Conservation (phyloP, 2,113 vertebrate species). For the Nerophis ophidion region DNA sequence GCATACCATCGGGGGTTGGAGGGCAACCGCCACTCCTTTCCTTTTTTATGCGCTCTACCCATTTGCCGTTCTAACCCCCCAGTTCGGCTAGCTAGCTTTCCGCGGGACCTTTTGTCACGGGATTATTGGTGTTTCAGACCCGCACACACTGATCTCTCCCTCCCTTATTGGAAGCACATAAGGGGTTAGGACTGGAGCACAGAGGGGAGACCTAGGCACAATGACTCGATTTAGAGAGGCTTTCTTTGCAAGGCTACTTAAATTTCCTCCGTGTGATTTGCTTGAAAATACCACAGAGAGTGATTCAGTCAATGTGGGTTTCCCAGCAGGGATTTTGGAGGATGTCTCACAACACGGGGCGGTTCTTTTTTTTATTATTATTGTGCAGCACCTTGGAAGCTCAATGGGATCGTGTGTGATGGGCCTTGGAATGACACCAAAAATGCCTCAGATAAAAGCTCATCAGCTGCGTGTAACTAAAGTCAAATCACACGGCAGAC, state of each 20-base stretch:
- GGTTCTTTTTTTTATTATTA: background rate
- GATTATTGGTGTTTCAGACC: constrained; percentile 64
- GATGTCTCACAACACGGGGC: constrained; percentile 21
- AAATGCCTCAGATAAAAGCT: constrained; percentile 32
- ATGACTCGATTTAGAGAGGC: constrained; percentile 52
- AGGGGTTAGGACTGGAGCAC: constrained; percentile 49
- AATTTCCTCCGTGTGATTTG: constrained; percentile 34
- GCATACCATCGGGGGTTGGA: constrained; percentile 45
- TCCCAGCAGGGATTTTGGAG: constrained; percentile 48
- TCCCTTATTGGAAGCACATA: constrained; percentile 57
- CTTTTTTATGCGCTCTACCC: constrained; percentile 43
- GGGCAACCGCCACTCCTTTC: constrained; percentile 37
- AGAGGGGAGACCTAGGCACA: constrained; percentile 51
- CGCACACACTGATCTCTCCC: constrained; percentile 43
- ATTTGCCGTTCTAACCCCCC: constrained; percentile 37
- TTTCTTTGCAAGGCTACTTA: constrained; percentile 48
- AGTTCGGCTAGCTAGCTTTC: constrained; percentile 35
- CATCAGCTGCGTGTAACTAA: constrained; percentile 11
- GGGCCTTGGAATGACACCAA: constrained; percentile 7
- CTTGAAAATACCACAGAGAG: constrained; percentile 34
- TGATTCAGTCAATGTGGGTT: constrained; percentile 35
- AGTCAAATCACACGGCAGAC: constrained; percentile 20
- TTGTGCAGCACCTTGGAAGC: background rate
- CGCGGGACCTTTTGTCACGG: constrained; percentile 51
- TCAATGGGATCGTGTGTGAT: constrained; percentile 12